Evolutionary conservation across 2,113 vertebrate genomes (phyloP), one percentile per base, ranked within the genome.

Genomic region (Herpailurus yagouaroundi): DNA sequence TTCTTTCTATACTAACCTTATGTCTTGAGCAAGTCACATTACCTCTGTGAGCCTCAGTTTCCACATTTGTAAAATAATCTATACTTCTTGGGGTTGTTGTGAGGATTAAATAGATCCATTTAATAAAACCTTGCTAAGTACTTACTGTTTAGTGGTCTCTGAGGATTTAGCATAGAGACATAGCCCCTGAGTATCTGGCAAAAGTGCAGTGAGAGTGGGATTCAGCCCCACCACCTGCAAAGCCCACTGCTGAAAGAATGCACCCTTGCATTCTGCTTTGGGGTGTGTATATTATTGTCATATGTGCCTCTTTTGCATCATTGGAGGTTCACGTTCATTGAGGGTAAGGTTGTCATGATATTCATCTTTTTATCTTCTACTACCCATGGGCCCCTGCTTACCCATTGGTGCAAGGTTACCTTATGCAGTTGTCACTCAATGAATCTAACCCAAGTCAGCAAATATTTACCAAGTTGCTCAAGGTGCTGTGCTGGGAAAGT

Each of bases 391-490:
- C 68, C 81, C 66, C 68, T 89, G 38, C n/a, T 79, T 95, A 63
- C 71, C 45, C 66, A 0, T 45, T 93, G 96, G 66, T 80, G 66
- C 88, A 94, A 0, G 86, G 73, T 66, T 84, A 74, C 60, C 60
- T 93, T 88, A 41, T 36, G 71, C 38, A 60, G 55, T 73, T 57
- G 31, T 92, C 81, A 57, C 85, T 96, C 29, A 31, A 1, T 69
- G 45, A 81, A 95, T 96, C 41, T 57, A 94, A 64, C 33, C 79
- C 60, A 95, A 64, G 80, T 95, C 80, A 77, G 57, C 87, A 96
- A 94, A 97, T 97, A 95, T 92, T 95, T 96, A 96, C 45, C 45
- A 94, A 68, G 45, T 88, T 73, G 38, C 94, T 96, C 50, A 85
- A 19, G n/a, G 48, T 89, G 74, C 79, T 81, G 60, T 94, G 66